Conservation (phyloP, 2,888 invertebrate species). For the Herminia tarsipennalis region DNA sequence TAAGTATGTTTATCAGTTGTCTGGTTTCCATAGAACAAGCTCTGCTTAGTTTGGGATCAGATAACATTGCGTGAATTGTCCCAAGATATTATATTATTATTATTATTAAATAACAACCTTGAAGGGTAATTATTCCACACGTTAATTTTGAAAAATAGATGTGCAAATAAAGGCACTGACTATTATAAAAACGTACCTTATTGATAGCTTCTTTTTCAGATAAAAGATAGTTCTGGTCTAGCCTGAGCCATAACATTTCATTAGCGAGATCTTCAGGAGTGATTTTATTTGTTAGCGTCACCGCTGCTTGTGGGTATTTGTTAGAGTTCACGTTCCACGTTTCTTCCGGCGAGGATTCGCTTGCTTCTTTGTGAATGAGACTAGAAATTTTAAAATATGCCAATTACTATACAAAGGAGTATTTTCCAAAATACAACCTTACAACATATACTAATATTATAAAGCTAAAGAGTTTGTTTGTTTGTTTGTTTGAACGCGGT, state of each 20-base stretch:
- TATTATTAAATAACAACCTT: too few relatives aligned
- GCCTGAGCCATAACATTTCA: constrained; percentile 77
- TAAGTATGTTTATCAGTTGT: too few relatives aligned
- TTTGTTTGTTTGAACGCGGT: too few relatives aligned
- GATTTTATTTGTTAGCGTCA: constrained; percentile 75
- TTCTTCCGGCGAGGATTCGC: constrained; percentile 66
- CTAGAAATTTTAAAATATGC: constrained; percentile 28
- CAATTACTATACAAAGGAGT: neutral
- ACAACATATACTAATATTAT: too few relatives aligned
- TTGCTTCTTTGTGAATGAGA: constrained; percentile 58
- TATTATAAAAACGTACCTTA: constrained; percentile 12
- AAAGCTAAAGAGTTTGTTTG: too few relatives aligned
- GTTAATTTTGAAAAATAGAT: too few relatives aligned
- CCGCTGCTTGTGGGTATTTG: constrained; percentile 59
- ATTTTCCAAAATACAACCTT: neutral
- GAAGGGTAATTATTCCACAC: too few relatives aligned
- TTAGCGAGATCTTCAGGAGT: constrained; percentile 79
- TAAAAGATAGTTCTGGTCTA: constrained; percentile 77
- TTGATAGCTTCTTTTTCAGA: constrained; percentile 37
- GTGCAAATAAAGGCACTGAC: neutral
- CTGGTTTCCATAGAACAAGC: too few relatives aligned
- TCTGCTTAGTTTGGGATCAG: too few relatives aligned
- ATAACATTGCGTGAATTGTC: too few relatives aligned
- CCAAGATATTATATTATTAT: too few relatives aligned
- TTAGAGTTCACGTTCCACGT: constrained; percentile 63